Conservation (phyloP, 1,140 invertebrate species). For the Prorops nasuta region DNA sequence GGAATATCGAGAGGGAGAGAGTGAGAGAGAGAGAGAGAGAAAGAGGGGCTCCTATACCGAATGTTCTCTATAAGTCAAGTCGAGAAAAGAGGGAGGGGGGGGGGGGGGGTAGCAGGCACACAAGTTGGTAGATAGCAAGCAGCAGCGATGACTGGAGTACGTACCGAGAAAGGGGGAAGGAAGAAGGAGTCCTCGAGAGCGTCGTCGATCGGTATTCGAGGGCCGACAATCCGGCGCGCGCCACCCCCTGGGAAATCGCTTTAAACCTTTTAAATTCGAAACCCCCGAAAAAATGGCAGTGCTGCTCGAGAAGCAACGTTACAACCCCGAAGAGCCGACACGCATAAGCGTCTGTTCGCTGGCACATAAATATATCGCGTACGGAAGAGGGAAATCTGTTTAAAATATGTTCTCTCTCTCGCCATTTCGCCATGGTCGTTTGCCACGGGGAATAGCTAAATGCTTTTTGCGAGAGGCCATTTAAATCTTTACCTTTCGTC, state of each 20-base stretch:
- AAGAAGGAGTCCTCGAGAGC: too few species aligned
- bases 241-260: constrained; percentile 54
- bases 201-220: constrained; percentile 30
- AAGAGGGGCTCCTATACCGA: too few species aligned
- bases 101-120: too few species aligned
- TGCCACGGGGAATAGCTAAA: constrained; percentile 58
- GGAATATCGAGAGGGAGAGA: too few species aligned
- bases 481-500: constrained; percentile 55
- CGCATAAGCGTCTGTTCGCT: constrained; percentile 19
- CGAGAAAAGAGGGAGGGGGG: constrained; percentile 5
- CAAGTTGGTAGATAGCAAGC: constrained; percentile 6
- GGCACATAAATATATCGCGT: constrained; percentile 51
- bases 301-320: constrained; percentile 15
- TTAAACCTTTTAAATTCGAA: constrained; percentile 56
- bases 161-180: too few species aligned
- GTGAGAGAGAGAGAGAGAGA: too few species aligned
- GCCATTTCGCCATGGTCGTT: constrained; percentile 55
- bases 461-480: constrained; percentile 57
- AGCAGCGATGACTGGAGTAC: constrained; percentile 1
- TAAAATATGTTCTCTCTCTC: constrained; percentile 51
- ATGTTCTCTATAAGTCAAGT: constrained; percentile 34
- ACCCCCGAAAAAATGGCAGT: constrained; percentile 21
- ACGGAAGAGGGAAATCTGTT: constrained; percentile 52
- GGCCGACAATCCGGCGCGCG: constrained; percentile 34
- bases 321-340: constrained; percentile 2